Percentiles rank a stretch among this genome's conserved stretches.
Evolutionary conservation across 2,797 vertebrate species (phyloP).

Genomic region (Astyanax mexicanus): DNA sequence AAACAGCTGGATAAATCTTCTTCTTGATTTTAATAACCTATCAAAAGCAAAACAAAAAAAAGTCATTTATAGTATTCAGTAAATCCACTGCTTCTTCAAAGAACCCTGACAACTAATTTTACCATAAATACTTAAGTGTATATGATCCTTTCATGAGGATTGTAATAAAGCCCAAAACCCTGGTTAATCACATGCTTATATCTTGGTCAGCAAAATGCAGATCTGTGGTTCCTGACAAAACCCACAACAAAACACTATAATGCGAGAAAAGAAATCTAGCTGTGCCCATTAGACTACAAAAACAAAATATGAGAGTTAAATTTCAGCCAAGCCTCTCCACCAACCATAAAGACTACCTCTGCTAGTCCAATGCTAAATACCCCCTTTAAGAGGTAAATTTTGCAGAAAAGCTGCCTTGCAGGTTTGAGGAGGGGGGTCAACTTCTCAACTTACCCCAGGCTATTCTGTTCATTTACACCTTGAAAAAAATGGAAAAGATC

Average conservation of each 20-base stretch:
- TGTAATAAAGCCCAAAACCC: not conserved
- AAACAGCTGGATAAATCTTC: not conserved
- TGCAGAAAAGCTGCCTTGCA: slow-evolving; percentile 12
- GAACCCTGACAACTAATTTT: too few relatives aligned
- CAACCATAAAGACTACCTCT: not conserved
- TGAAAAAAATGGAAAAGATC: not conserved
- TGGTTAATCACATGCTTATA: not conserved
- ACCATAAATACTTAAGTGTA: too few relatives aligned
- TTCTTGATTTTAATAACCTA: too few relatives aligned
- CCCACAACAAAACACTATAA: not conserved
- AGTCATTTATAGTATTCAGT: too few relatives aligned
- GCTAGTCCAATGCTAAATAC: not conserved
- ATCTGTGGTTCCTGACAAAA: not conserved
- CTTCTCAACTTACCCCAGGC: not conserved
- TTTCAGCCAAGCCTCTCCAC: too few relatives aligned
- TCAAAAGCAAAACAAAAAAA: too few relatives aligned
- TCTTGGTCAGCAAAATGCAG: not conserved
- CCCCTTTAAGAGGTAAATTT: not conserved
- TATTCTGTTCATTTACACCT: slow-evolving; percentile 8
- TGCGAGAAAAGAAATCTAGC: too few relatives aligned
- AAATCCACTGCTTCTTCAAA: too few relatives aligned
- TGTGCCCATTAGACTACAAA: too few relatives aligned
- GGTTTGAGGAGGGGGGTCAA: not conserved
- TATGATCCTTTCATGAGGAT: too few relatives aligned
- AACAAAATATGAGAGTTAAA: too few relatives aligned